A percentile compares a stretch with the other conserved stretches of the same genome.
phyloP scores from a whole-genome alignment of 1,140 invertebrate species.

The Trachymyrmex cornetzi region DNA sequence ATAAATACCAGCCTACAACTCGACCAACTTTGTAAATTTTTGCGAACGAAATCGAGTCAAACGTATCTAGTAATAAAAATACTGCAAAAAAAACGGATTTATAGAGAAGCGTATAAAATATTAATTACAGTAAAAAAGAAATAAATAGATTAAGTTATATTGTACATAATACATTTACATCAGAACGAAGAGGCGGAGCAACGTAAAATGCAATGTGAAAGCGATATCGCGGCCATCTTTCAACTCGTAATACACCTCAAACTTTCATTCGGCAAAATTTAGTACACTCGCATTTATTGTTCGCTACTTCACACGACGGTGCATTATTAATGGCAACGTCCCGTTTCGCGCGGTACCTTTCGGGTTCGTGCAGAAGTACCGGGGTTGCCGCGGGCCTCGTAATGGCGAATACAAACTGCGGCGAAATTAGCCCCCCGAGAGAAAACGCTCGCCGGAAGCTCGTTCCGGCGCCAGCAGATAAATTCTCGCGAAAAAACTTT shows the following conservation, averaged over 20 bases:
- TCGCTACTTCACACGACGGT: slow-evolving; percentile 15
- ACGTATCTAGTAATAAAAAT: background rate
- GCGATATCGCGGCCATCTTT: background rate
- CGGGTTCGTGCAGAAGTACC: background rate
- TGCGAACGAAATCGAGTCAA: background rate
- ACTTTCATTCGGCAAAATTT: slow-evolving; percentile 46
- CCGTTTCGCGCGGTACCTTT: slow-evolving; percentile 13
- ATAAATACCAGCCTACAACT: background rate
- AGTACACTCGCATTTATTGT: slow-evolving; percentile 18
- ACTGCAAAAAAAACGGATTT: background rate
- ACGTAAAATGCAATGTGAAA: background rate
- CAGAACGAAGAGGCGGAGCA: background rate
- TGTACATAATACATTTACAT: background rate
- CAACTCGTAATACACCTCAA: slow-evolving; percentile 11
- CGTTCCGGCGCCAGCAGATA: slow-evolving; percentile 44
- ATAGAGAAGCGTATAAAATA: background rate
- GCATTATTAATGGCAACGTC: slow-evolving; percentile 51
- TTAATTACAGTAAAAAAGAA: background rate
- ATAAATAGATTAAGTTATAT: background rate
- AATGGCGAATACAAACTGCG: slow-evolving; percentile 64
- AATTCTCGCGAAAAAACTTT: slow-evolving; percentile 58
- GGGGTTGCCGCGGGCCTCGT: slow-evolving; percentile 19
- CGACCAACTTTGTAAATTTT: slow-evolving; percentile 16
- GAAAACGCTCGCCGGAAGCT: slow-evolving; percentile 38
- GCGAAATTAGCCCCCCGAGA: slow-evolving; percentile 60